Evolutionary conservation across 2,888 invertebrate species (phyloP), one percentile per base, ranked within the genome.

Genomic region (Trachelus troglodyta): DNA sequence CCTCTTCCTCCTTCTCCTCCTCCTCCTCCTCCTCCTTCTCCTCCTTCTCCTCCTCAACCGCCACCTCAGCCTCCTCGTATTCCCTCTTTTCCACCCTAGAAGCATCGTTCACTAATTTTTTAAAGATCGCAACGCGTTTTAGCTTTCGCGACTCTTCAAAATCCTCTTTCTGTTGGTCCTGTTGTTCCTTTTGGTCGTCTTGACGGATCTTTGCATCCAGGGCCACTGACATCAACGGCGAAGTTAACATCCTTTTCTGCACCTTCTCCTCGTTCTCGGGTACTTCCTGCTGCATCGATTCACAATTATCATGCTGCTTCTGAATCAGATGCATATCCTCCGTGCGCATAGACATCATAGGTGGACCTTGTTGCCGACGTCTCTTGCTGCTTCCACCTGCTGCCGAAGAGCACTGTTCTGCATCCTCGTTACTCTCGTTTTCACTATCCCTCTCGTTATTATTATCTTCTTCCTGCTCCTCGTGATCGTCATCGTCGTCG

Each of bases 1-100:
- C 89, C 1, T 89, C 88, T 31, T 87, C 88, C 1, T 86, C 86
- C 9, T 89, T 86, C 15, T 83, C 86, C 4, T 85, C 85, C 30
- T 74, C 56, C 1, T 82, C 74, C 69, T 40, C 74, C 40, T 40
- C 23, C 78, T 80, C 68, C 33, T 69, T n/a, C n/a, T n/a, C n/a
- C n/a, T n/a, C n/a, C n/a, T n/a, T n/a, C n/a, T n/a, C 69, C 56
- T 74, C 33, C 15, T 33, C 15, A 33, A n/a, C 33, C 40, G 56
- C 69, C 76, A 79, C 78, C 9, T 79, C 77, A 4, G 84, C 84
- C 12, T 35, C 79, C 1, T 83, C 83, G 12, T 86, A 87, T 6
- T 86, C 85, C n/a, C 30, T 37, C 30, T 12, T n/a, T 23, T 15
- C 30, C 75, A 11, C 56, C 37, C 15, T 40, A 2, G 34, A 71